Evolutionary conservation across 2,113 vertebrate genomes (phyloP), one percentile per base, ranked within the genome.

Genomic region (Syrmaticus mikado): DNA sequence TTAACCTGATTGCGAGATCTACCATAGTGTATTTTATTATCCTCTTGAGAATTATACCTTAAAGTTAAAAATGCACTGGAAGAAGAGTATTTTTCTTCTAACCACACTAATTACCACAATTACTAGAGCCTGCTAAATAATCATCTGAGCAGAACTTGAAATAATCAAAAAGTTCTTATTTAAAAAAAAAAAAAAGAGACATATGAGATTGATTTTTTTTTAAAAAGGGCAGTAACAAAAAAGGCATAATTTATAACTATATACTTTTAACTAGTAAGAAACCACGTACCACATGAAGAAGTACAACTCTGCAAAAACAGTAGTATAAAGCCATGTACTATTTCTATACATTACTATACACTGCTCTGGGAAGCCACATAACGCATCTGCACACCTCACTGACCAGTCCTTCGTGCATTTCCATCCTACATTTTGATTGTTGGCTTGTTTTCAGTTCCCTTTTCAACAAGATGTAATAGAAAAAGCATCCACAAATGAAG

Each of bases 11-110:
- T 90, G 65, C 61, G 73, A 1, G 9, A 45, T 78, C 61, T 84
- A 90, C 62, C 46, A n/a, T 27, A 61, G n/a, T 65, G 20, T 43
- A 43, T 78, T 91, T 93, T 87, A 85, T 74, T 77, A 92, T 60
- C 87, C 79, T 81, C 86, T 88, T 78, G 28, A 92, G 77, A 93
- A 83, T 89, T 67, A 60, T 8, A 79, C 10, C 48, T 53, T 62
- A 45, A 90, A 82, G 50, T 61, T 77, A 95, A 82, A 91, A 90
- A 87, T 38, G 25, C 55, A 82, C 52, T 87, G 61, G 67, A 40
- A 80, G 83, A 70, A 7, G 38, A 34, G 1, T n/a, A 64, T 8
- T 21, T 20, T 57, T 20, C 30, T 20, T n/a, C 55, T 58, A 58
- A n/a, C 6, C 19, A 14, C 46, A 13, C 8, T 76, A 78, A 91